Conservation (phyloP, 2,113 vertebrate species). For the Erythrolamprus reginae region DNA sequence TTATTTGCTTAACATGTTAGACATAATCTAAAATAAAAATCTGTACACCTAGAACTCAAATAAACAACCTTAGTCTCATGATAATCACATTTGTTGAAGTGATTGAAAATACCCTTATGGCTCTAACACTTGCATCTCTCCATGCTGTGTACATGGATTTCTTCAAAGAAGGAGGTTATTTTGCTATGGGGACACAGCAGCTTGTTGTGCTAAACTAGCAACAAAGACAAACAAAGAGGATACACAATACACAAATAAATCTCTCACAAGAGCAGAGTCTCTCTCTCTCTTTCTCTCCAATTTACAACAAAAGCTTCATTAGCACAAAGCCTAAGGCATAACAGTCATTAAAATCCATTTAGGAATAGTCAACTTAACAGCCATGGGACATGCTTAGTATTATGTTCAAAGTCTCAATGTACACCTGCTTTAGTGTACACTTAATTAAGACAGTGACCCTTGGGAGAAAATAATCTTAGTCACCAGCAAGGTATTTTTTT, state of each 20-base stretch:
- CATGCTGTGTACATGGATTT: slow-evolving; percentile 31
- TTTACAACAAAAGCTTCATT: slow-evolving; percentile 49
- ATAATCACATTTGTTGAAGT: slow-evolving; percentile 60
- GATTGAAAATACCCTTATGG: slow-evolving; percentile 50
- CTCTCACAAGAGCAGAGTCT: slow-evolving; percentile 22
- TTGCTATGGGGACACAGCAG: slow-evolving; percentile 55
- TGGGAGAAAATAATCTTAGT: slow-evolving; percentile 39
- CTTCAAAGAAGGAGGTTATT: slow-evolving; percentile 41
- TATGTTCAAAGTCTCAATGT: slow-evolving; percentile 31
- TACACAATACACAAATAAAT: slow-evolving; percentile 52
- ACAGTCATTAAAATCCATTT: slow-evolving; percentile 26
- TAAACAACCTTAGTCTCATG: slow-evolving; percentile 65
- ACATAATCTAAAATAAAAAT: slow-evolving; percentile 54
- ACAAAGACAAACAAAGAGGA: slow-evolving; percentile 31
- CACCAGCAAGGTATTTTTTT: slow-evolving; percentile 28
- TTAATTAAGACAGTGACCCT: slow-evolving; percentile 40
- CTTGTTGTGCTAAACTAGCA: neutral
- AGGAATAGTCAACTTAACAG: slow-evolving; percentile 29
- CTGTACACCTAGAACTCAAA: slow-evolving; percentile 56
- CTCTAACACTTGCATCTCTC: slow-evolving; percentile 27
- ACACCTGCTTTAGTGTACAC: slow-evolving; percentile 26
- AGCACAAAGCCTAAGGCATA: slow-evolving; percentile 18
- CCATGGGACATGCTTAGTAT: slow-evolving; percentile 37
- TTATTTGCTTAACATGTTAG: slow-evolving; percentile 29
- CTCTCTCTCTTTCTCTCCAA: slow-evolving; percentile 22